These are phyloP conservation scores for Erinaceus europaeus DNA, from an alignment of 2,113 vertebrate species.

Conservation along the genomic window DNA sequence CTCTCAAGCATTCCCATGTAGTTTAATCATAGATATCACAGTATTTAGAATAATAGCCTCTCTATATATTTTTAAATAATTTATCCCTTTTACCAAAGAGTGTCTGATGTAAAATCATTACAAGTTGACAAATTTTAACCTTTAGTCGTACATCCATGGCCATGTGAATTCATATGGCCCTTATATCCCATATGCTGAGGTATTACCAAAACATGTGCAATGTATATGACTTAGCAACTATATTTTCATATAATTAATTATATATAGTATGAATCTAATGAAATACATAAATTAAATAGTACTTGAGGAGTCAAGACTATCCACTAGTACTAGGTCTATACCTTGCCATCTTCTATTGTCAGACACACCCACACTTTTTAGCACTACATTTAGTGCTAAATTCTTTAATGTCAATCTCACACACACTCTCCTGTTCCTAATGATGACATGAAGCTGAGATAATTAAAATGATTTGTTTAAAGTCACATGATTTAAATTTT, in stretches of 20 bases:
- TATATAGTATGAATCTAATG: no score
- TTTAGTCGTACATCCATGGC: not conserved
- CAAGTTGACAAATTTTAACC: not conserved
- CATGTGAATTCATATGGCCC: fast-evolving
- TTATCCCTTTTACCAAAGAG: not conserved
- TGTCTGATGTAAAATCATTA: not conserved
- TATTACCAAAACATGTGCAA: not conserved
- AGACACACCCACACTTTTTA: not conserved
- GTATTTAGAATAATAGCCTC: not conserved
- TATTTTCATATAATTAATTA: no score
- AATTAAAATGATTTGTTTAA: not conserved
- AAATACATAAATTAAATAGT: not conserved
- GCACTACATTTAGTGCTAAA: not conserved
- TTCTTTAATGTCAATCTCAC: not conserved
- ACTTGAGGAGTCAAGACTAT: not conserved
- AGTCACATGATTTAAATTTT: not conserved
- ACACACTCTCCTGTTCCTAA: not conserved
- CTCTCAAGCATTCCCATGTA: not conserved
- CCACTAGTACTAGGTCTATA: no score
- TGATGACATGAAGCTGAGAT: not conserved
- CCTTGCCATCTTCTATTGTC: no score
- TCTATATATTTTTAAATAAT: not conserved
- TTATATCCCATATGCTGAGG: not conserved
- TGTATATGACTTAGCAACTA: no score
- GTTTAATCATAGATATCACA: not conserved